A percentile compares a stretch with the other conserved stretches of the same genome.
phyloP scores from a whole-genome alignment of 2,113 vertebrate genomes.

The Pagrus major region DNA sequence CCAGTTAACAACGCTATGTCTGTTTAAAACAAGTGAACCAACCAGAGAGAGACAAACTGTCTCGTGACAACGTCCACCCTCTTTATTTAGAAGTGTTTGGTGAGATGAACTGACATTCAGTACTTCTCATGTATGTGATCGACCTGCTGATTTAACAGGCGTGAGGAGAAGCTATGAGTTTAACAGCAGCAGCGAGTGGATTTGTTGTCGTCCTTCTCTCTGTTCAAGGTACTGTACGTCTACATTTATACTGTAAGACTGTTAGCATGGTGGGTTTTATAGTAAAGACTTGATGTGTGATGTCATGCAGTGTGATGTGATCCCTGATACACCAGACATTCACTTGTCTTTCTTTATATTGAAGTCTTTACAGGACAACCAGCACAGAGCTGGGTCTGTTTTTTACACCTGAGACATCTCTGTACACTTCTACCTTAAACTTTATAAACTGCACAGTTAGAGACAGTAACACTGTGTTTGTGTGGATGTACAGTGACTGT shows the following conservation, averaged over 20 bases:
- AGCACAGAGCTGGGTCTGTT: too few relatives aligned
- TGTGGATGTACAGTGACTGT: not conserved
- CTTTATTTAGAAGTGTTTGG: not conserved
- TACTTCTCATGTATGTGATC: not conserved
- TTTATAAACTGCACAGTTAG: not conserved
- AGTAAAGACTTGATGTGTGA: not conserved
- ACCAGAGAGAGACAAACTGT: not conserved
- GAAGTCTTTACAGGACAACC: too few relatives aligned
- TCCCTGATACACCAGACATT: too few relatives aligned
- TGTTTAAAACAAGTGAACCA: too few relatives aligned
- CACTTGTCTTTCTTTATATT: too few relatives aligned
- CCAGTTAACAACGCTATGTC: accelerated
- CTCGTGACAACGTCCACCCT: not conserved
- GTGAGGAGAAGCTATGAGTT: constrained; percentile 28
- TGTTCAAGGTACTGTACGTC: constrained; percentile 23
- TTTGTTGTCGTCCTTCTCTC: constrained; percentile 19
- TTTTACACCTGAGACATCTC: not conserved
- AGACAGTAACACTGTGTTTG: not conserved
- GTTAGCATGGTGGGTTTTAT: not conserved
- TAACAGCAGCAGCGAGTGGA: not conserved
- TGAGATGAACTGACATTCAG: not conserved
- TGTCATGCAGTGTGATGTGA: not conserved
- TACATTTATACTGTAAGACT: not conserved
- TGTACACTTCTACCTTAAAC: not conserved
- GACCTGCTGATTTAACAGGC: too few relatives aligned